These are phyloP conservation scores for Norana najaformis DNA, from an alignment of 2,888 invertebrate genomes.

Conservation along the genomic window DNA sequence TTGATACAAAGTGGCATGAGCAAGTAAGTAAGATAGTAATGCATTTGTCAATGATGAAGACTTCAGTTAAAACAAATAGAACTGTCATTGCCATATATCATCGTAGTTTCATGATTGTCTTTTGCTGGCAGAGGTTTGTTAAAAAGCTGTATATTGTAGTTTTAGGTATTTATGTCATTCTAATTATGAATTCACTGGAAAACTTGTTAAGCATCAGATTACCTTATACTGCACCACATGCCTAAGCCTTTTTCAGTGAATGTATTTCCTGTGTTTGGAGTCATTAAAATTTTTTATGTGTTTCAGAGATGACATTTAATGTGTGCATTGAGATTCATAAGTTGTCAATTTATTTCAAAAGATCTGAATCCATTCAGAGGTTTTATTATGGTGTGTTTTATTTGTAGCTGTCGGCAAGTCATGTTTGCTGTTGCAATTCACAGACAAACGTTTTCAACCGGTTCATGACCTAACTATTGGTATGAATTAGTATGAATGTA, in stretches of 20 bases:
- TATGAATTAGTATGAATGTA: constrained; percentile 48
- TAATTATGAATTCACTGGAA: no score
- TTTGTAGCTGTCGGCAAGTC: constrained; percentile 95
- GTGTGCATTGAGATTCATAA: neutral
- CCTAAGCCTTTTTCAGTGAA: neutral
- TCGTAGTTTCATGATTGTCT: no score
- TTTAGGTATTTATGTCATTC: no score
- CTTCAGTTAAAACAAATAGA: no score
- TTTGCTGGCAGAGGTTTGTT: no score
- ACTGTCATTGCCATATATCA: no score
- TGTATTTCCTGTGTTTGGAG: neutral
- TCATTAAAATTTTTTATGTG: neutral
- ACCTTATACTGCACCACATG: neutral
- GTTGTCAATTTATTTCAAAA: neutral
- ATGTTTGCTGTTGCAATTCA: constrained; percentile 96
- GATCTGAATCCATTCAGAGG: neutral
- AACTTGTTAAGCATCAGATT: no score
- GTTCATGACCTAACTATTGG: constrained; percentile 96
- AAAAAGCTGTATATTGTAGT: no score
- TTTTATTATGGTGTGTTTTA: neutral
- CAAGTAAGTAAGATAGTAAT: no score
- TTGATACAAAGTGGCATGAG: no score
- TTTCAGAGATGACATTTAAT: neutral
- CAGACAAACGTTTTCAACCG: constrained; percentile 98
- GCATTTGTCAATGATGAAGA: no score